These are phyloP conservation scores for Eupleurogrammus muticus DNA, from an alignment of 2,797 vertebrate species.

Conservation along the genomic window DNA sequence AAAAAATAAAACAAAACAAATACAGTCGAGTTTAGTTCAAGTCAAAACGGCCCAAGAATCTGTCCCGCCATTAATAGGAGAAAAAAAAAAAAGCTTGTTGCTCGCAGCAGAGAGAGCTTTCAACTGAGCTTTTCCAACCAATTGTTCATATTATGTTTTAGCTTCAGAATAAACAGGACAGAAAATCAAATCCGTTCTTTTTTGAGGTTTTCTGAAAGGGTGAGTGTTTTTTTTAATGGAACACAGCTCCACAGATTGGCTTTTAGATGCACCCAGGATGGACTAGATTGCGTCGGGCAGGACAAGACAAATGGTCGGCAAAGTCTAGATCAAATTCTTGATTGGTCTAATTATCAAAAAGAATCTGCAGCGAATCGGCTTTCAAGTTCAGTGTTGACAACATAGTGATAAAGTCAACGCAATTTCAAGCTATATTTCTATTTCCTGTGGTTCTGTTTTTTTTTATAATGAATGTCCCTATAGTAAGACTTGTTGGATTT, in stretches of 20 bases:
- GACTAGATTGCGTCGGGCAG: neutral
- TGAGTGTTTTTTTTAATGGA: constrained; percentile 5
- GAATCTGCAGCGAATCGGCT: constrained; percentile 2
- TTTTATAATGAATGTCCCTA: constrained; percentile 28
- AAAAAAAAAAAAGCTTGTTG: constrained; percentile 11
- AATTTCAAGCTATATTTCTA: constrained; percentile 33
- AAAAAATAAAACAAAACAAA: constrained; percentile 6
- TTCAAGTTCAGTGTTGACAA: constrained; percentile 21
- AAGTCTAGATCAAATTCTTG: constrained; percentile 12
- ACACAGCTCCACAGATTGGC: neutral
- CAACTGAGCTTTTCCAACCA: constrained; percentile 25
- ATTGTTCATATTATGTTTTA: constrained; percentile 24
- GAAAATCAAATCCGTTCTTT: constrained; percentile 1
- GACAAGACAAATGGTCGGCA: neutral
- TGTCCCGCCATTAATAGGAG: neutral
- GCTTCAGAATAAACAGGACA: neutral
- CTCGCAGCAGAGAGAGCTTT: constrained; percentile 13
- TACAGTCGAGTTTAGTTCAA: constrained; percentile 7
- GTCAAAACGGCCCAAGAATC: constrained; percentile 12
- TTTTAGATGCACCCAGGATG: neutral
- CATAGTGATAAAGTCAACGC: constrained; percentile 9
- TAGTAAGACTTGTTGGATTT: constrained; percentile 10
- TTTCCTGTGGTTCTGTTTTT: constrained; percentile 26
- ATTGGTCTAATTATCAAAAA: constrained; percentile 24
- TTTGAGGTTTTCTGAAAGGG: neutral